A percentile compares a stretch with the other conserved stretches of the same genome.
Conservation (phyloP, 2,888 invertebrate species). For the Amorpha juglandis region DNA sequence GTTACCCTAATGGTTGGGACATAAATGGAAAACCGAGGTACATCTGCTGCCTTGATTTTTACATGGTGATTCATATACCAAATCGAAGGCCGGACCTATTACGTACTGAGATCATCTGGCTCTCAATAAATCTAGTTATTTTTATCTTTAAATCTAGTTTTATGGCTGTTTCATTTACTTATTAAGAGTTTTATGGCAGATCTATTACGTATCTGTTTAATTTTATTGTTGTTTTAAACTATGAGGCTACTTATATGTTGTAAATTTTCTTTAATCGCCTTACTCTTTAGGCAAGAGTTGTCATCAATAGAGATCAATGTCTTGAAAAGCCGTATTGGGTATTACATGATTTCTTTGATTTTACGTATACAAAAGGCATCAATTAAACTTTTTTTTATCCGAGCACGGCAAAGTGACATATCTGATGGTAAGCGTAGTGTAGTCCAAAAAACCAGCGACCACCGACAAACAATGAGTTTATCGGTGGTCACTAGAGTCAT, state of each 20-base stretch:
- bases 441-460: too few species aligned
- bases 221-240: neutral
- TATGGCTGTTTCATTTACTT: conserved; percentile 27
- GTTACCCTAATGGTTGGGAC: neutral
- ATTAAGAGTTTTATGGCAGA: neutral
- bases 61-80: conserved; percentile 1
- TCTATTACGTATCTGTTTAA: neutral
- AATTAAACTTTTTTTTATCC: too few species aligned
- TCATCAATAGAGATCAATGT: neutral
- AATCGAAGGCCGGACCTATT: conserved; percentile 34
- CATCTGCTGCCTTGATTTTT: conserved; percentile 7
- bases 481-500: too few species aligned
- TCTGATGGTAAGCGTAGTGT: too few species aligned
- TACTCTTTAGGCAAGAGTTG: neutral
- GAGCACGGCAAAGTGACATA: too few species aligned
- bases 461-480: too few species aligned
- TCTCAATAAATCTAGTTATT: conserved; percentile 26
- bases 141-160: conserved; percentile 37
- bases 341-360: too few species aligned
- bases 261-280: neutral
- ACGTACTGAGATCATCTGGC: conserved; percentile 2
- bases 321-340: too few species aligned
- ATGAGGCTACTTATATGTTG: neutral
- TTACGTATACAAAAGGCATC: too few species aligned
- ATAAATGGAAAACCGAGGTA: conserved; percentile 12